Evolutionary conservation across 2,888 invertebrate species (phyloP), one percentile per base, ranked within the genome.

Genomic region (Drosophila kokeensis): DNA sequence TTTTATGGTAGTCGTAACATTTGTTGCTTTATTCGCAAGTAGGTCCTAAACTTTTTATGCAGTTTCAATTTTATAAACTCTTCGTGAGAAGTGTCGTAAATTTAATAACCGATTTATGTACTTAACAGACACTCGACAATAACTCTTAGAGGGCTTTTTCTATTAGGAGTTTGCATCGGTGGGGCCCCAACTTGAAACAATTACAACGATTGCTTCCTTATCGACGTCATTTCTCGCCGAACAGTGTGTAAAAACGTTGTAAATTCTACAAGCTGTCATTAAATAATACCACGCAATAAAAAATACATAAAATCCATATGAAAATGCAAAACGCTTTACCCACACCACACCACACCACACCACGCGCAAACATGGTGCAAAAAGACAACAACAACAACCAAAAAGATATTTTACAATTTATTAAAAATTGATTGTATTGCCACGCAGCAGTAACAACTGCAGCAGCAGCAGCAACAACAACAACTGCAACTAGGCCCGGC

Each of bases 361-460:
- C 61, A 72, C 42, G 55, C 48, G 27, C 24, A 55, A 61, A 61
- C 65, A 64, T 69, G 74, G 57, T 64, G 69, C 52, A 75, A 75
- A 72, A 73, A 58, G 40, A n/a, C 48, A 60, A 69, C 27, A 63
- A 60, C 30, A 68, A 60, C 30, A 68, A 27, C 53, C 52, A 59
- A 68, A 69, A 61, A 71, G 57, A 82, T 82, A 73, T 80, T 88
- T 79, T 78, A 88, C 88, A 88, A 85, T 85, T 85, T 85, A 85
- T 85, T 85, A 85, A 85, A 85, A 85, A 85, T 85, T 85, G 88
- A 85, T 85, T 85, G 88, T 85, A 82, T 86, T 88, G 85, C 88
- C 85, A 86, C 83, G 87, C 86, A 83, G 82, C 78, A 30, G 24
- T 38, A 30, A 73, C 62, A 67, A 48, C 68, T 15, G 88, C 86